Evolutionary conservation across 2,888 invertebrate genomes (phyloP).

Genomic region (Drosophila koepferae): DNA sequence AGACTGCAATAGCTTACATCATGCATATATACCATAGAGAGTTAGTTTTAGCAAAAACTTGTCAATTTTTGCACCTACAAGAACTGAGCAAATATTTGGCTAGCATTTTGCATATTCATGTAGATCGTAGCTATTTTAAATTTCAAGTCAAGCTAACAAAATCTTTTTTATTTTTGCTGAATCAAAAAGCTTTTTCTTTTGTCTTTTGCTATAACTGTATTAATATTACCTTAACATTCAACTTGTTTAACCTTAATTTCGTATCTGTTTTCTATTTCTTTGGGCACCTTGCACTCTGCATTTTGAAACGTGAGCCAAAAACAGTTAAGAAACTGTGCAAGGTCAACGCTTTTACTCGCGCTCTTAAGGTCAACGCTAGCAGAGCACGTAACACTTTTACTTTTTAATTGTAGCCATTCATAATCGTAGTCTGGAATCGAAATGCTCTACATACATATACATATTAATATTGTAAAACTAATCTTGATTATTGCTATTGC

Average conservation of each 20-base stretch:
- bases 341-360: slow-evolving; percentile 57
- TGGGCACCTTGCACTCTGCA: slow-evolving; percentile 51
- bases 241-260: slow-evolving; percentile 8
- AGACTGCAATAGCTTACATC: slow-evolving; percentile 5
- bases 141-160: slow-evolving; percentile 19
- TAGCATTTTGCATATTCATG: slow-evolving; percentile 13
- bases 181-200: slow-evolving; percentile 17
- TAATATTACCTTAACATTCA: slow-evolving; percentile 18
- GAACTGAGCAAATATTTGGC: slow-evolving; percentile 45
- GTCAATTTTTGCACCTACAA: slow-evolving; percentile 67
- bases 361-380: slow-evolving; percentile 46
- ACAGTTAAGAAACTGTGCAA: slow-evolving; percentile 45
- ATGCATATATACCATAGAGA: no score
- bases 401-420: slow-evolving; percentile 9
- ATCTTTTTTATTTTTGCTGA: background rate
- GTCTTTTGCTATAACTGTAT: slow-evolving; percentile 13
- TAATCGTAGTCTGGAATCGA: slow-evolving; percentile 1
- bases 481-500: slow-evolving; percentile 2
- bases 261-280: slow-evolving; percentile 10
- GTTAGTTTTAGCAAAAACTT: slow-evolving; percentile 55
- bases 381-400: slow-evolving; percentile 51
- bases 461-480: background rate
- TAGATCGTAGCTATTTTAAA: slow-evolving; percentile 37
- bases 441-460: background rate
- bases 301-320: slow-evolving; percentile 43